phyloP scores from a whole-genome alignment of 2,113 vertebrate genomes.

The Ceuthmochares aereus region DNA sequence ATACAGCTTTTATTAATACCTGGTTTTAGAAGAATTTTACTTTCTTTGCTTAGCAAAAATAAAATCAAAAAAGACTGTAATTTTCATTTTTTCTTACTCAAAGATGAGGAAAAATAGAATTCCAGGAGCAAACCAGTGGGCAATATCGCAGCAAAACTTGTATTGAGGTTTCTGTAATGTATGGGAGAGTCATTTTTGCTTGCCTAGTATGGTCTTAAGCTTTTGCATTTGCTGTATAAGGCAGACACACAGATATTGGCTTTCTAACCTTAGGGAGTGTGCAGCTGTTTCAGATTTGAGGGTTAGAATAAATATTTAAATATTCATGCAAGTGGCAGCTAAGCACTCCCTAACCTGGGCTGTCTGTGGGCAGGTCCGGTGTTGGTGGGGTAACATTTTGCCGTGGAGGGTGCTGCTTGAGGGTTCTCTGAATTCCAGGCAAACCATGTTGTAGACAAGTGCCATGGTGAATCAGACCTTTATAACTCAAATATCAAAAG shows the following conservation, averaged over 20 bases:
- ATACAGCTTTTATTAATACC: not conserved
- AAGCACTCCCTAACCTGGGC: not conserved
- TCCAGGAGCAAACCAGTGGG: not conserved
- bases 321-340: not conserved
- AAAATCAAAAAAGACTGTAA: not conserved
- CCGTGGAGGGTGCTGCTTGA: not conserved
- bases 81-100: not conserved
- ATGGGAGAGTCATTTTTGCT: not conserved
- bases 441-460: not conserved
- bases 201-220: not conserved
- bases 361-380: not conserved
- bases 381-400: not conserved
- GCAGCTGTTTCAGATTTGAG: not conserved
- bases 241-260: not conserved
- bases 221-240: not conserved
- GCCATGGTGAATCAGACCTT: not conserved
- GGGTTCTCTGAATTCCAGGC: not conserved
- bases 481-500: not conserved
- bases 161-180: not conserved
- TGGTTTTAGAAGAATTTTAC: not conserved
- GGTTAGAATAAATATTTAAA: not conserved
- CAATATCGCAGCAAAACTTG: accelerated
- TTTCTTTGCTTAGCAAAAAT: not conserved
- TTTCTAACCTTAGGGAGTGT: not conserved
- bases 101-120: not conserved